Evolutionary conservation across 2,888 invertebrate genomes (phyloP), one percentile per base, ranked within the genome.

Genomic region (Clunio marinus): DNA sequence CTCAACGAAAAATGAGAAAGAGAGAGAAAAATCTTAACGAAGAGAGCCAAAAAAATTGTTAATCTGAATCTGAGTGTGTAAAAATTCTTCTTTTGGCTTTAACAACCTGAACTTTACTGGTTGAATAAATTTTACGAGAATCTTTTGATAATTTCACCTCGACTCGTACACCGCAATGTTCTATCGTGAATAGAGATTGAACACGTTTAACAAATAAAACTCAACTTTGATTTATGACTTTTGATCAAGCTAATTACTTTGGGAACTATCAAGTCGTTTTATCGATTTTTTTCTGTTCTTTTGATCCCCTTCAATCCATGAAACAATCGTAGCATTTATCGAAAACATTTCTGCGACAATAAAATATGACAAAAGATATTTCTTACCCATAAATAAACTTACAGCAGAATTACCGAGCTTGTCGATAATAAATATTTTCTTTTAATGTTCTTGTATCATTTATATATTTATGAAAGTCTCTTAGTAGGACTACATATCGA

Each of bases 1-100:
- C 41, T 41, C 15, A 41, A 41, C 41, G 41, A 41, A 41, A n/a
- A n/a, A 41, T n/a, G 41, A 41, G 41, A n/a, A 41, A 41, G 41
- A 41, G 41, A 2, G 41, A n/a, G 41, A 41, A 41, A n/a, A 3
- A n/a, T 41, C 2, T n/a, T 5, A 2, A 2, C 15, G 10, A 10
- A 13, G 15, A 41, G 41, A 41, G 41, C 10, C n/a, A n/a, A 15
- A 41, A 41, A 41, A 32, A 5, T 41, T 15, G 41, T n/a, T 32
- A n/a, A n/a, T n/a, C n/a, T n/a, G n/a, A n/a, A n/a, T n/a, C n/a
- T n/a, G n/a, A n/a, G n/a, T n/a, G n/a, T n/a, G n/a, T n/a, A n/a
- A n/a, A n/a, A n/a, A n/a, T n/a, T n/a, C n/a, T n/a, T n/a, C n/a
- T n/a, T n/a, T n/a, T n/a, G n/a, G n/a, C n/a, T n/a, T n/a, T n/a